These are phyloP conservation scores for Cantharis rufa DNA, from an alignment of 2,888 invertebrate genomes.

Conservation along the genomic window DNA sequence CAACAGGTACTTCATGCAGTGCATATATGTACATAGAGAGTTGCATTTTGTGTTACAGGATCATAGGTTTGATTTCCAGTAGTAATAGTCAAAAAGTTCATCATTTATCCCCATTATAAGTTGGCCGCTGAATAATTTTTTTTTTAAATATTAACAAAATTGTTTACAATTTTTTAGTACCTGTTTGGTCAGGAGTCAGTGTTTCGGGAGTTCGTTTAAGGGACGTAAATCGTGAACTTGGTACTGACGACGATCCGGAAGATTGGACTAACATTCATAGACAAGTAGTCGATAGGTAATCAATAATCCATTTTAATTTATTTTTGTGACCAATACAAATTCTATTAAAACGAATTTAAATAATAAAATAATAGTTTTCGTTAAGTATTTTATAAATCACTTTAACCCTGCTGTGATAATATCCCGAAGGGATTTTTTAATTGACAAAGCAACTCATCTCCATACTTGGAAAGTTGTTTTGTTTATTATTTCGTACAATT, in stretches of 20 bases:
- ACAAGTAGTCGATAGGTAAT: slow-evolving; percentile 63
- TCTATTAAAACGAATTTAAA: neutral
- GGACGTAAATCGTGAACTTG: slow-evolving; percentile 61
- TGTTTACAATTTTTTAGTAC: slow-evolving; percentile 47
- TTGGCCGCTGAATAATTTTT: too few relatives aligned
- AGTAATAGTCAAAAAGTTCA: too few relatives aligned
- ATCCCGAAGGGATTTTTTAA: slow-evolving; percentile 32
- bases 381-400: slow-evolving; percentile 21
- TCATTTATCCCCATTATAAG: too few relatives aligned
- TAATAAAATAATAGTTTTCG: neutral
- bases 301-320: neutral
- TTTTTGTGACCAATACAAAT: neutral
- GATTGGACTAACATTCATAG: slow-evolving; percentile 77
- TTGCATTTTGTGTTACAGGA: too few relatives aligned
- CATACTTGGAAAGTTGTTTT: slow-evolving; percentile 2
- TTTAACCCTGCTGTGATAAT: slow-evolving; percentile 32
- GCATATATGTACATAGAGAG: too few relatives aligned
- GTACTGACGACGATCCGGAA: slow-evolving; percentile 65
- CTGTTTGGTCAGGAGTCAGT: slow-evolving; percentile 69
- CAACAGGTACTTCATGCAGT: too few relatives aligned
- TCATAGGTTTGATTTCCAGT: too few relatives aligned
- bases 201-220: slow-evolving; percentile 63
- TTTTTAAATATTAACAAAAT: too few relatives aligned
- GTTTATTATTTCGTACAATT: neutral
- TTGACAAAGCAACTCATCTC: slow-evolving; percentile 20